Evolutionary conservation across 2,888 invertebrate genomes (phyloP).

Genomic region (Drosophila koepferae): DNA sequence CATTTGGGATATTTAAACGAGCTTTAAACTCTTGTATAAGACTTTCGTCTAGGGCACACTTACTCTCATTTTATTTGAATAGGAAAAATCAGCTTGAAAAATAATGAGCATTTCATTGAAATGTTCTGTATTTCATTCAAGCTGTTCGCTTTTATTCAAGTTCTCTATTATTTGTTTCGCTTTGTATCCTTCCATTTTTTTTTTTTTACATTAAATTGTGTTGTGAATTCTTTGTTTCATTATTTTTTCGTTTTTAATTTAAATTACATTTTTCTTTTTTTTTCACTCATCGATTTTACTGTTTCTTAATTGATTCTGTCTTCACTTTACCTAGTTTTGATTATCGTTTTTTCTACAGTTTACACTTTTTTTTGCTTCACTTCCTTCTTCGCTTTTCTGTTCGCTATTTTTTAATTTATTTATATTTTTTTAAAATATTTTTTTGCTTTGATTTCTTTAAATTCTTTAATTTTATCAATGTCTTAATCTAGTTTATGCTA

Average conservation of each 20-base stretch:
- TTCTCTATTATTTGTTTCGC: background rate
- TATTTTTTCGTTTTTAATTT: constrained; percentile 4
- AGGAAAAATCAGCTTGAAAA: background rate
- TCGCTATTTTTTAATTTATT: background rate
- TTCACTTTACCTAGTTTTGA: background rate
- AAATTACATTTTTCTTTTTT: background rate
- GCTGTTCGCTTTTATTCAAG: background rate
- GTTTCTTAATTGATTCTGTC: background rate
- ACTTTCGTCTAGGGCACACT: background rate
- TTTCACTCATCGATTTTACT: background rate
- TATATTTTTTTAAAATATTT: too few species aligned
- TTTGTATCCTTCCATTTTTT: background rate
- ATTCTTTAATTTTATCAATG: too few species aligned
- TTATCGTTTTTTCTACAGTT: background rate
- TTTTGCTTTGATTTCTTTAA: too few species aligned
- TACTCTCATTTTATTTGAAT: background rate
- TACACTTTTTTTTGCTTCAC: background rate
- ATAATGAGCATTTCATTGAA: constrained; percentile 5
- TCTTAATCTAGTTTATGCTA: too few species aligned
- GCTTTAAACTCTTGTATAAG: background rate
- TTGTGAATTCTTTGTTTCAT: background rate
- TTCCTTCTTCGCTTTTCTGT: background rate
- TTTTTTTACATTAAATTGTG: background rate
- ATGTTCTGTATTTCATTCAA: background rate
- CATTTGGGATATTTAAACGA: background rate